Base-by-base conservation (phyloP, 2,113 vertebrate genomes). In the Myiozetetes cayanensis region DNA sequence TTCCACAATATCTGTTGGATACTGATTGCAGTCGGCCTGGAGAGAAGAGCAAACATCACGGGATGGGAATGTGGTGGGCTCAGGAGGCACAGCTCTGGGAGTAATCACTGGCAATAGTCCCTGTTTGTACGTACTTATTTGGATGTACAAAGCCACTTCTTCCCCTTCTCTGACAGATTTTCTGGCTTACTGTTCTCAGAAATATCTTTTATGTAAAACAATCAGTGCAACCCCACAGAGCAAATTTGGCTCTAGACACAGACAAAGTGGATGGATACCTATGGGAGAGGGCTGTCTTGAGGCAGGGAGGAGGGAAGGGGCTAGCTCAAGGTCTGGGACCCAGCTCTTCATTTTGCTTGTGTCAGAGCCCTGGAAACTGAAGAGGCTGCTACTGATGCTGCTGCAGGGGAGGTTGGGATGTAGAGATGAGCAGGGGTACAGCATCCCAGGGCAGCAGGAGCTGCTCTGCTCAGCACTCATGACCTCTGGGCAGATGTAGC, bases 1-100 rank as follows among this genome's bases (percentile, higher is more conserved):
- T 89, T 75, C 77, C 61, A 44, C 76, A 49, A 8, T 89, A 94
- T 94, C 59, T 65, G 43, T 49, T 82, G 78, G 74, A 46, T 87
- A 83, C 79, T 7, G 62, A 55, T 66, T 85, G 58, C 43, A 65
- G 71, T 66, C 5, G 4, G 71, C 71, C 82, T 56, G 61, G 53
- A 91, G 66, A 90, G 86, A 73, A 89, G 43, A 95, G 43, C n/a
- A 71, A 79, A 83, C 74, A 89, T 72, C 74, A 76, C 3, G 0
- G 47, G 91, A 96, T 0, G 8, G 84, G 91, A 90, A 73, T 70
- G 74, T 0, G 17, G 71, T 94, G 82, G 67, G 66, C 85, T 91
- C 2, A 7, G 71, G 81, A 94, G 77, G 63, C 81, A 89, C 78
- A 89, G 83, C 58, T 92, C 89, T 91, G 93, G 62, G 90, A 96